Evolutionary conservation across 2,797 vertebrate species (phyloP).

Genomic region (Anabacerthia variegaticeps): DNA sequence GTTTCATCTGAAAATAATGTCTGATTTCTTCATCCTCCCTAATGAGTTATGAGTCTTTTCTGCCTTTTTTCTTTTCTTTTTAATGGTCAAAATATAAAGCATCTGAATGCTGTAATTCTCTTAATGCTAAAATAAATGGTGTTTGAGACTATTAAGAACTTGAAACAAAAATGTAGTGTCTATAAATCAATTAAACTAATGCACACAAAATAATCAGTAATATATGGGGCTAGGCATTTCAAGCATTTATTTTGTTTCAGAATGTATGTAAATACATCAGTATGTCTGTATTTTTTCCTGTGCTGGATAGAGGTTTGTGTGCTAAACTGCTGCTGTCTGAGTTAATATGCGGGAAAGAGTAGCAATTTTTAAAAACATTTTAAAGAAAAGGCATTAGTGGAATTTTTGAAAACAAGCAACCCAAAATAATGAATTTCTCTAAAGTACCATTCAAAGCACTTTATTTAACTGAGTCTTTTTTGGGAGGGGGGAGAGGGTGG

Average conservation of each 20-base stretch:
- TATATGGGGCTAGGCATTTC: neutral
- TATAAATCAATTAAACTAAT: slow-evolving; percentile 66
- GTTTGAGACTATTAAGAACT: slow-evolving; percentile 53
- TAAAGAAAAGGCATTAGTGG: neutral
- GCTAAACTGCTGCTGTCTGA: neutral
- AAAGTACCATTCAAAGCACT: neutral
- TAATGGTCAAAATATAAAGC: slow-evolving; percentile 28
- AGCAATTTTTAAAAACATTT: neutral
- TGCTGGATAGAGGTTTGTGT: neutral
- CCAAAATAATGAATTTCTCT: neutral
- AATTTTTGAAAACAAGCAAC: neutral
- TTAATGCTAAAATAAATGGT: slow-evolving; percentile 29
- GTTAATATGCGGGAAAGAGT: neutral
- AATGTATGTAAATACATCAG: neutral
- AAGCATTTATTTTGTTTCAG: neutral
- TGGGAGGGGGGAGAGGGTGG: accelerated
- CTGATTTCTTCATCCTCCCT: slow-evolving; percentile 20
- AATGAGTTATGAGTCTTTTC: slow-evolving; percentile 16
- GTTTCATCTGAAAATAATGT: slow-evolving; percentile 45
- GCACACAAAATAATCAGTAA: neutral
- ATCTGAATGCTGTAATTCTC: slow-evolving; percentile 53
- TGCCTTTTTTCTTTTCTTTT: neutral
- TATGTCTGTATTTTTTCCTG: neutral
- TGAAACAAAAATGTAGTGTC: slow-evolving; percentile 28
- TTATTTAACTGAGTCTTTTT: slow-evolving; percentile 1